Percentiles rank a stretch among this genome's conserved stretches.
phyloP scores from a whole-genome alignment of 2,888 invertebrate genomes.

The Rhodophaea formosa region DNA sequence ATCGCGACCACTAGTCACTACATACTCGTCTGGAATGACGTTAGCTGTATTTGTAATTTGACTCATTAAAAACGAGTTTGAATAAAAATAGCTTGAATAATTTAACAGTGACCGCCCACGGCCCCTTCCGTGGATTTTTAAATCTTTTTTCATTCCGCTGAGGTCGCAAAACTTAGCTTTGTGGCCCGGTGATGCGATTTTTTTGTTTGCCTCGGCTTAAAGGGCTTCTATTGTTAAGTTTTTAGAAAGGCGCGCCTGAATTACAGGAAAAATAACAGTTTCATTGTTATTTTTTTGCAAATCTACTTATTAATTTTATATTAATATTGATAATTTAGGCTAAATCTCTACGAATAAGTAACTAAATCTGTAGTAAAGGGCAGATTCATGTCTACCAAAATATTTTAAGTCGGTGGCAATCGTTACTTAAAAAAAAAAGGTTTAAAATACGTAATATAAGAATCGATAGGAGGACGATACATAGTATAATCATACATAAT shows the following conservation, averaged over 20 bases:
- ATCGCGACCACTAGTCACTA: conserved; percentile 21
- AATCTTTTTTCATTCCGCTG: conserved; percentile 19
- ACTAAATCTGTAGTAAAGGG: no score
- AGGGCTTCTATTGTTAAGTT: neutral
- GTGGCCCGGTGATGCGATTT: conserved; percentile 2
- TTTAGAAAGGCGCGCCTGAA: neutral
- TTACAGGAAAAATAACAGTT: neutral
- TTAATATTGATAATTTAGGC: no score
- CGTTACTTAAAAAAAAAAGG: no score
- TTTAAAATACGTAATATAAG: no score
- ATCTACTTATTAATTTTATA: neutral
- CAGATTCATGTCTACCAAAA: no score
- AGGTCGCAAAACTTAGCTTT: conserved; percentile 15
- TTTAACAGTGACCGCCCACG: conserved; percentile 23
- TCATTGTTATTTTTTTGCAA: neutral
- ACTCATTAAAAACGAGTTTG: conserved; percentile 26
- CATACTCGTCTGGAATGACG: conserved; percentile 24
- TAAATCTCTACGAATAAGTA: no score
- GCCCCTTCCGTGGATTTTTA: conserved; percentile 15
- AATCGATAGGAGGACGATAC: no score
- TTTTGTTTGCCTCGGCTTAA: neutral
- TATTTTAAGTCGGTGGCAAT: no score
- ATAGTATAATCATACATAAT: no score
- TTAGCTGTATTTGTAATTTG: conserved; percentile 24
- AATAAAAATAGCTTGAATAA: conserved; percentile 24